Conservation (phyloP, 2,797 vertebrate species). For the Enteromius mattozi region DNA sequence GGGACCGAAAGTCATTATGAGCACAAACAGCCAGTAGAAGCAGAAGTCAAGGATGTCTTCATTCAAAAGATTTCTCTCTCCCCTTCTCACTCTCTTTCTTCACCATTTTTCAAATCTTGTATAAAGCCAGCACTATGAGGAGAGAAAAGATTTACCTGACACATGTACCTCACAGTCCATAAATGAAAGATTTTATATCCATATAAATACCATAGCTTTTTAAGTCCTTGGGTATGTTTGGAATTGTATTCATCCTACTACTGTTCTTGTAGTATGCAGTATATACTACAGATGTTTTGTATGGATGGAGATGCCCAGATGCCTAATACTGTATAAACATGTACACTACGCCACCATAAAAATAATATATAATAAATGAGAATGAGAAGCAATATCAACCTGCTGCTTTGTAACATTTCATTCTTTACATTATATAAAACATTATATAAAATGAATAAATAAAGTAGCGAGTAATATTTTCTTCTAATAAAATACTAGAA, state of each 20-base stretch:
- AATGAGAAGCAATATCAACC: too few relatives aligned
- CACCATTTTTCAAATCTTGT: not conserved
- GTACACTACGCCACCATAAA: too few relatives aligned
- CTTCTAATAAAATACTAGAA: too few relatives aligned
- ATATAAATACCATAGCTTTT: not conserved
- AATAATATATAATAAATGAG: too few relatives aligned
- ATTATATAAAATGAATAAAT: too few relatives aligned
- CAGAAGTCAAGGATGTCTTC: conserved; percentile 71
- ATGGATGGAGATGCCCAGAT: too few relatives aligned
- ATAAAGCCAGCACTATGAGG: not conserved
- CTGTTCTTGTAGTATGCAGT: not conserved
- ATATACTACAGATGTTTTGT: too few relatives aligned
- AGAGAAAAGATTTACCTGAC: not conserved
- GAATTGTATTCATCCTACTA: not conserved
- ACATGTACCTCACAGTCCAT: not conserved
- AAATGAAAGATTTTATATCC: not conserved
- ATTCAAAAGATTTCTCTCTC: conserved; percentile 61
- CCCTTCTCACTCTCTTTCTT: conserved; percentile 12
- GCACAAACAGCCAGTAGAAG: conserved; percentile 74
- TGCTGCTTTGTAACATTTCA: too few relatives aligned
- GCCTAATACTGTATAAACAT: too few relatives aligned
- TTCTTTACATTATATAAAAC: too few relatives aligned
- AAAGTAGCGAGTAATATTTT: too few relatives aligned
- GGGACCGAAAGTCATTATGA: conserved; percentile 74
- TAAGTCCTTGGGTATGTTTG: not conserved